Percentiles rank a stretch among this genome's conserved stretches.
Evolutionary conservation across 2,797 vertebrate species (phyloP).

Genomic region (Sandelia bainsii): DNA sequence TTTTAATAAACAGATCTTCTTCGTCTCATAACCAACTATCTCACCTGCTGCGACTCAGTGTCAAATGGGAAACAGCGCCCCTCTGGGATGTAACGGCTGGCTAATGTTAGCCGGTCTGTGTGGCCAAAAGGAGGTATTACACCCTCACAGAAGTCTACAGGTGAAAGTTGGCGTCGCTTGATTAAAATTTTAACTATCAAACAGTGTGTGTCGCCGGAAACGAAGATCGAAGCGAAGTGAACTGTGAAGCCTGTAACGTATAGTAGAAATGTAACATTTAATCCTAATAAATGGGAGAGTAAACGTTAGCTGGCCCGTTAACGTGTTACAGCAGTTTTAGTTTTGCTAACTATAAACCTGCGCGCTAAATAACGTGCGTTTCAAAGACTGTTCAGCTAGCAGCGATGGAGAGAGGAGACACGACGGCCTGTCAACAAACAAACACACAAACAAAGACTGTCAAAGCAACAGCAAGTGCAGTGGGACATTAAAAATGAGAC

Average conservation of each 20-base stretch:
- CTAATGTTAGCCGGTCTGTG: neutral
- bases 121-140: slow-evolving; percentile 3
- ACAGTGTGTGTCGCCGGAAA: neutral
- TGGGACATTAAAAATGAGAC: neutral
- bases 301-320: too few relatives aligned
- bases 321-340: too few relatives aligned
- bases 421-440: neutral
- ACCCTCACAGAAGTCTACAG: neutral
- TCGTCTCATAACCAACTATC: too few relatives aligned
- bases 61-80: slow-evolving; percentile 35
- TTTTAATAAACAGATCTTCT: too few relatives aligned
- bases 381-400: neutral
- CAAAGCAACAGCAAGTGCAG: neutral
- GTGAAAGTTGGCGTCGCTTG: neutral
- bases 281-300: too few relatives aligned
- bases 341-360: too few relatives aligned
- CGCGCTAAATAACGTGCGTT: neutral
- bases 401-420: neutral
- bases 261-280: too few relatives aligned
- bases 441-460: neutral
- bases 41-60: too few relatives aligned
- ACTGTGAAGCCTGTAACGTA: too few relatives aligned
- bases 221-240: neutral
- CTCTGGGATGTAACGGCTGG: neutral
- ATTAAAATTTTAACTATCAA: neutral